A percentile compares a stretch with the other conserved stretches of the same genome.
Conservation (phyloP, 2,888 invertebrate genomes). For the Trichogramma evanescens region DNA sequence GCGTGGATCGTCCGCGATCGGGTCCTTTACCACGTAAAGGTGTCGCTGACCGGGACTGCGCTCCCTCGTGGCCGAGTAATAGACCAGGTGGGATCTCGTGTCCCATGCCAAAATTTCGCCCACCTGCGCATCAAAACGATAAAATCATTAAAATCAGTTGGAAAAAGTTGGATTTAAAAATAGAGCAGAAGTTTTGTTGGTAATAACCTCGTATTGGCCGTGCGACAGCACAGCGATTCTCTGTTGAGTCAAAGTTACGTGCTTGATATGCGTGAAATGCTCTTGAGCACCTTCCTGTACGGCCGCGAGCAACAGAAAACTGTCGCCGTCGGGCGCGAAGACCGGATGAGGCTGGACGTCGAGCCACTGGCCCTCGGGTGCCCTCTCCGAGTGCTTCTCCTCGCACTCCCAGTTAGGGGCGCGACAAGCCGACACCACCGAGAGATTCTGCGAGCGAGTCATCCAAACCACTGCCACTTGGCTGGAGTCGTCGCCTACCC, state of each 20-base stretch:
- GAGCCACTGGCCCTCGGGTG: slow-evolving; percentile 77
- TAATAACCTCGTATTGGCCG: slow-evolving; percentile 72
- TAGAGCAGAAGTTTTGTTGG: neutral
- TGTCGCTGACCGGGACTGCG: slow-evolving; percentile 79
- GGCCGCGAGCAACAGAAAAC: slow-evolving; percentile 72
- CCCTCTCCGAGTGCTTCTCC: slow-evolving; percentile 78
- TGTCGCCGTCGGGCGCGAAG: slow-evolving; percentile 77
- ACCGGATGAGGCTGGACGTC: slow-evolving; percentile 79
- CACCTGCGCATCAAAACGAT: slow-evolving; percentile 29
- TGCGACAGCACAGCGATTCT: slow-evolving; percentile 79
- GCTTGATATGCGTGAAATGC: slow-evolving; percentile 82
- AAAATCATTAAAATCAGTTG: neutral
- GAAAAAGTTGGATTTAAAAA: neutral
- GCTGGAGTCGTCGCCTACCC: slow-evolving; percentile 73
- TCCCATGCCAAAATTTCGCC: slow-evolving; percentile 78
- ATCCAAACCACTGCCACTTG: slow-evolving; percentile 86
- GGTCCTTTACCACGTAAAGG: slow-evolving; percentile 78
- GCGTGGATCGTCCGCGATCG: slow-evolving; percentile 60
- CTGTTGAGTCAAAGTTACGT: slow-evolving; percentile 73
- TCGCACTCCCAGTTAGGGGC: slow-evolving; percentile 77
- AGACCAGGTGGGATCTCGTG: slow-evolving; percentile 73
- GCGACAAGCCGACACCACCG: slow-evolving; percentile 78
- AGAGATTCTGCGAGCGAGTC: slow-evolving; percentile 87
- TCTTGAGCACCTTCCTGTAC: slow-evolving; percentile 79
- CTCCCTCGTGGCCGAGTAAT: slow-evolving; percentile 69